Evolutionary conservation across 2,888 invertebrate species (phyloP).

Genomic region (Yponomeuta sedellus): DNA sequence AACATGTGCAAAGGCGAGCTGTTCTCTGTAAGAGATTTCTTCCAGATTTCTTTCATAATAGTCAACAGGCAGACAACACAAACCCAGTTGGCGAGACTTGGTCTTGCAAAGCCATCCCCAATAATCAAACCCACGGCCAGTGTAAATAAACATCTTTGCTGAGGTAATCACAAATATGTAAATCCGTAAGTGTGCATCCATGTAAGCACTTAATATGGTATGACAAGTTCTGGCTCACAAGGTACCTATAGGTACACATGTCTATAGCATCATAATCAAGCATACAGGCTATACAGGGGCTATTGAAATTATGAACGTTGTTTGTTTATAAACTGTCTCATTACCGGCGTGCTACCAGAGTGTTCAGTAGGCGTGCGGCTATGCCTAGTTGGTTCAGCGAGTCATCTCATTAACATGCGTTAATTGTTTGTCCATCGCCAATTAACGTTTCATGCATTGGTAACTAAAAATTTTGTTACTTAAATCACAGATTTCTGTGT

Average conservation of each 20-base stretch:
- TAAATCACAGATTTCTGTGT: no score
- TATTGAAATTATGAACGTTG: slow-evolving; percentile 38
- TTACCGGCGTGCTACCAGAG: slow-evolving; percentile 27
- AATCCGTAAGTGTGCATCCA: neutral
- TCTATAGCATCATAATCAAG: neutral
- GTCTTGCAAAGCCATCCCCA: no score
- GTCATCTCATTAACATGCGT: neutral
- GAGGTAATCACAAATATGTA: no score
- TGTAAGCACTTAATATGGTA: neutral
- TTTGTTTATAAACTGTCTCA: slow-evolving; percentile 52
- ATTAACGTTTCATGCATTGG: neutral
- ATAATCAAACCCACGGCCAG: no score
- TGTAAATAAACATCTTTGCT: no score
- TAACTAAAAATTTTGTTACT: neutral
- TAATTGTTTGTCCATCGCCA: neutral
- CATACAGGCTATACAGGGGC: slow-evolving; percentile 15
- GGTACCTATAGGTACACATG: neutral
- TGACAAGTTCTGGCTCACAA: neutral
- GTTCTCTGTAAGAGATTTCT: no score
- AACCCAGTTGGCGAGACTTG: no score
- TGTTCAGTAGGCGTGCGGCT: neutral
- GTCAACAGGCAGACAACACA: no score
- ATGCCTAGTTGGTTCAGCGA: neutral
- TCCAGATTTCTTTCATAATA: no score
- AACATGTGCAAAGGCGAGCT: no score